These are phyloP conservation scores for Smutsia temminckii DNA, from an alignment of 2,797 vertebrate genomes.

Conservation along the genomic window DNA sequence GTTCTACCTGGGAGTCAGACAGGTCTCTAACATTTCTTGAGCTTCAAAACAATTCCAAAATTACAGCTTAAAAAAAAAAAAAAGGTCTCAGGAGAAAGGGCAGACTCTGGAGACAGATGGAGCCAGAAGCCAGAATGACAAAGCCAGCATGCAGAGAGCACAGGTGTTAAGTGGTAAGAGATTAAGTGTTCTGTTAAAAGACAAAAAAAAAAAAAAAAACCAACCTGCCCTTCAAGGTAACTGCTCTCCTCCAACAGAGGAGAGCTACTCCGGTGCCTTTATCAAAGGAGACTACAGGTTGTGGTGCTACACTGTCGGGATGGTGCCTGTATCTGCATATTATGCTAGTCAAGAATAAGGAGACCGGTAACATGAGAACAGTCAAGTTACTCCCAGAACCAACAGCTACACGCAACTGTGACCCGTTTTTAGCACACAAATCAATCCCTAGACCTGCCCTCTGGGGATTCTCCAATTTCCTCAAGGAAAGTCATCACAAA, in stretches of 20 bases:
- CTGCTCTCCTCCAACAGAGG: background rate
- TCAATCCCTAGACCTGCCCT: constrained; percentile 44
- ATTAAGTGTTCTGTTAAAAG: constrained; percentile 52
- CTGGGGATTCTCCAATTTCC: constrained; percentile 62
- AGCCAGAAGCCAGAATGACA: constrained; percentile 7
- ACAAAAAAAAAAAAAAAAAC: background rate
- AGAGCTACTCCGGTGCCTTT: background rate
- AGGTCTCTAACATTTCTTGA: constrained; percentile 21
- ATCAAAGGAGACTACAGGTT: background rate
- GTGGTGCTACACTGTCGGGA: background rate
- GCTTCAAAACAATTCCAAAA: constrained; percentile 54
- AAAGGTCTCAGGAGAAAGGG: constrained; percentile 45
- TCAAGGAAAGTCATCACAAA: constrained; percentile 48
- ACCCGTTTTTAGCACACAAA: constrained; percentile 45
- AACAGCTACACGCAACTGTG: constrained; percentile 5
- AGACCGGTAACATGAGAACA: background rate
- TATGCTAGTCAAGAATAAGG: background rate
- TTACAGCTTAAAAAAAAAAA: constrained; percentile 17
- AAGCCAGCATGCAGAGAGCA: background rate
- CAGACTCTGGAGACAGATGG: constrained; percentile 51
- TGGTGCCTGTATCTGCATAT: background rate
- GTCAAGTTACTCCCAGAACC: background rate
- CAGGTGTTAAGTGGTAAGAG: constrained; percentile 36
- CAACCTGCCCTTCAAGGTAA: constrained; percentile 31
- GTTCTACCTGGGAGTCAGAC: background rate